Evolutionary conservation across 2,888 invertebrate species (phyloP).

Genomic region (Ophion costatus): DNA sequence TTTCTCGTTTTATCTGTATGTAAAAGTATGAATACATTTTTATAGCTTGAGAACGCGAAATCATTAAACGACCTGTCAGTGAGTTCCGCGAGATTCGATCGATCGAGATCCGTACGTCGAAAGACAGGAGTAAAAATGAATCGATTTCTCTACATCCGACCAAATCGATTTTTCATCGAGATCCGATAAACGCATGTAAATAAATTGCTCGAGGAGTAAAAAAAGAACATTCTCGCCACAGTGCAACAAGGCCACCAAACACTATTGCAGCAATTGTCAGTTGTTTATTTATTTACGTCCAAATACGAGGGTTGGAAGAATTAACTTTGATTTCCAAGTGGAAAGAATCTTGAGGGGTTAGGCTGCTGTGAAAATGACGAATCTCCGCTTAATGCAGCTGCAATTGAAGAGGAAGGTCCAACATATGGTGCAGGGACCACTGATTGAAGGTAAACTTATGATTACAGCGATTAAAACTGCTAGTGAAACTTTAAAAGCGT

Average conservation of each 20-base stretch:
- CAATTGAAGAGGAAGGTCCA: too few species aligned
- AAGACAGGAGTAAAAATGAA: conserved; percentile 1
- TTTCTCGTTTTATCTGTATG: conserved; percentile 18
- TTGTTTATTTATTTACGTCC: neutral
- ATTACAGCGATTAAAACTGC: too few species aligned
- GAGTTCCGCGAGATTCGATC: conserved; percentile 19
- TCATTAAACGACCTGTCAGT: neutral
- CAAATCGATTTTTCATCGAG: neutral
- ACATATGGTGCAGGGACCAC: too few species aligned
- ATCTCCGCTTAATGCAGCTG: too few species aligned
- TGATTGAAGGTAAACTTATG: too few species aligned
- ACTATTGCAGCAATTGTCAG: neutral
- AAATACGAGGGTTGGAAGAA: neutral
- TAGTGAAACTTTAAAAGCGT: too few species aligned
- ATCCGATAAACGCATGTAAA: neutral
- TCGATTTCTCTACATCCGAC: neutral
- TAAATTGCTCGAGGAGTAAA: neutral
- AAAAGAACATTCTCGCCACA: neutral
- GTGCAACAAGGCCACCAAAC: too few species aligned
- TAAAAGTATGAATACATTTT: conserved; percentile 17
- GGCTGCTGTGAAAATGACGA: too few species aligned
- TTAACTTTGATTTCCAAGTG: neutral
- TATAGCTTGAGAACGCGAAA: conserved; percentile 7
- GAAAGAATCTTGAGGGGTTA: too few species aligned
- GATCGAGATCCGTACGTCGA: conserved; percentile 4